These are phyloP conservation scores for Muntiacus muntjak DNA, from an alignment of 2,113 vertebrate genomes.

Conservation along the genomic window DNA sequence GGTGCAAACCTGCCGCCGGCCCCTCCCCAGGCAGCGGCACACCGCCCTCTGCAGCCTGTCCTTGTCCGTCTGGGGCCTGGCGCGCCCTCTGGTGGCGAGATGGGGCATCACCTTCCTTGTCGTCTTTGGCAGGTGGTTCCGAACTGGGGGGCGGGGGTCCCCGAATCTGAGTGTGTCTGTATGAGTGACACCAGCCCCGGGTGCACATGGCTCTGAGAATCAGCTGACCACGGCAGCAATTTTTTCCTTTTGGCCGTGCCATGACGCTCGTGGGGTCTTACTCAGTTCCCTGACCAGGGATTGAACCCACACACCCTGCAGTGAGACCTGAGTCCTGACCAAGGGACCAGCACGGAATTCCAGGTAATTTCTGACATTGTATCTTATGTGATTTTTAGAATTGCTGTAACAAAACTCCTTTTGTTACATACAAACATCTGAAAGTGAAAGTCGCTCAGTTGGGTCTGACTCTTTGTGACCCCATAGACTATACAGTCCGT, in stretches of 20 bases:
- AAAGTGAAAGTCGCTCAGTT: background rate
- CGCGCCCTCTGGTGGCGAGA: slow-evolving; percentile 31
- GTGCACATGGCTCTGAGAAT: background rate
- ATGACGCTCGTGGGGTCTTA: background rate
- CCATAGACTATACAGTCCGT: background rate
- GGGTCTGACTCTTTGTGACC: background rate
- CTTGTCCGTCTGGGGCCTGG: background rate
- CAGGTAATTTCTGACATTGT: background rate
- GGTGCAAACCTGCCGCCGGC: background rate
- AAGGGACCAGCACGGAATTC: background rate
- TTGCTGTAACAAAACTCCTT: background rate
- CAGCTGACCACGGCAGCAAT: background rate
- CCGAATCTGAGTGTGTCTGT: background rate
- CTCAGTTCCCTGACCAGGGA: background rate
- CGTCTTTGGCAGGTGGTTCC: accelerated
- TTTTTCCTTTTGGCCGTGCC: background rate
- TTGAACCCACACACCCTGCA: background rate
- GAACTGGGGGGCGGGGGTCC: accelerated
- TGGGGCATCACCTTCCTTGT: background rate
- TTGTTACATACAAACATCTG: background rate
- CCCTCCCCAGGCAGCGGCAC: background rate
- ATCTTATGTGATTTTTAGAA: background rate
- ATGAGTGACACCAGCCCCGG: background rate
- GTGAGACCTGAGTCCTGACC: background rate
- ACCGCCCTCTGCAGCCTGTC: background rate